These are phyloP conservation scores for Sitta carolinensis DNA, from an alignment of 2,797 vertebrate species.

Conservation along the genomic window DNA sequence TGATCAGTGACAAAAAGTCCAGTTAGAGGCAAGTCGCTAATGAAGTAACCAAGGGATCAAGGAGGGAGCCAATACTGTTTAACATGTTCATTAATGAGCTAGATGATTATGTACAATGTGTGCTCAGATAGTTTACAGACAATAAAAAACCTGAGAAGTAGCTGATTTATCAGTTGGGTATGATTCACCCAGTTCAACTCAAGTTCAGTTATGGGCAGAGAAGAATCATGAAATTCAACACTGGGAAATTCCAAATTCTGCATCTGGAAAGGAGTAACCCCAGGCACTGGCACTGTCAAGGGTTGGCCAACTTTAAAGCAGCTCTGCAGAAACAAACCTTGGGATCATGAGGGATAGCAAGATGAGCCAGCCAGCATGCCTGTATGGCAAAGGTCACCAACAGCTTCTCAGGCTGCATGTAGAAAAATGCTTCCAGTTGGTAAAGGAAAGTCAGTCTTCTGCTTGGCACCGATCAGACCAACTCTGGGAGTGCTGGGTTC, in stretches of 20 bases:
- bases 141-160: background rate
- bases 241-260: background rate
- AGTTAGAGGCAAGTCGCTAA: background rate
- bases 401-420: background rate
- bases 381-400: background rate
- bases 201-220: background rate
- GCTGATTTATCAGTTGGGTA: background rate
- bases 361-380: accelerated
- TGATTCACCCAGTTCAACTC: background rate
- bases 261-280: background rate
- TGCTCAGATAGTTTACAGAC: background rate
- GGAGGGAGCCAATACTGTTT: background rate
- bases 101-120: background rate
- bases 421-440: background rate
- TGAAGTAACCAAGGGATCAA: background rate
- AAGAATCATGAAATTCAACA: background rate
- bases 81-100: background rate
- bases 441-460: background rate
- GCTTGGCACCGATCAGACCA: background rate
- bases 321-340: background rate
- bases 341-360: background rate
- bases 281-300: background rate
- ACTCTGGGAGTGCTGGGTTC: background rate
- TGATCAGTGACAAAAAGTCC: background rate
- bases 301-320: background rate